Conservation (phyloP, 2,797 vertebrate species). For the Sparus aurata region DNA sequence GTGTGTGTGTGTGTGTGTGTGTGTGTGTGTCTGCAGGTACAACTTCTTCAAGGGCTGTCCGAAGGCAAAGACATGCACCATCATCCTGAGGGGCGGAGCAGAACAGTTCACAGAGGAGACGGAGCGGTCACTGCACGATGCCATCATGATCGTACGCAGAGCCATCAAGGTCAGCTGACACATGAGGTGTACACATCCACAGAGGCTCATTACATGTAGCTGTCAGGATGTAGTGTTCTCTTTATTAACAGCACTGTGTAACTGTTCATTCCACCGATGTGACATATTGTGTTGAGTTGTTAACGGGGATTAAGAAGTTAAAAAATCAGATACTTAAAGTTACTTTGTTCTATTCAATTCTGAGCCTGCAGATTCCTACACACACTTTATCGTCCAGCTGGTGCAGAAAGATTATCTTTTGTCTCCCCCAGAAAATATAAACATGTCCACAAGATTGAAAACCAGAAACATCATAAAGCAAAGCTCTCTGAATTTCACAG, state of each 20-base stretch:
- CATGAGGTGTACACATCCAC: too few species aligned
- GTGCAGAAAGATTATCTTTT: too few species aligned
- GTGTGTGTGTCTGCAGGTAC: conserved; percentile 89
- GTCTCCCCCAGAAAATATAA: too few species aligned
- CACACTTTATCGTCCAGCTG: too few species aligned
- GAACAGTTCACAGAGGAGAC: conserved; percentile 99
- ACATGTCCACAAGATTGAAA: too few species aligned
- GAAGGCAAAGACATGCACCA: conserved; percentile 95
- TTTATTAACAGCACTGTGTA: neutral
- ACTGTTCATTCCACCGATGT: neutral
- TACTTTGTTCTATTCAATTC: too few species aligned
- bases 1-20: too few species aligned
- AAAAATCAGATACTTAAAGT: neutral
- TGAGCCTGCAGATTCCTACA: too few species aligned
- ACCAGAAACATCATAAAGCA: too few species aligned
- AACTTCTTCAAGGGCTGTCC: conserved; percentile 98
- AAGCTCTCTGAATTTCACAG: too few species aligned
- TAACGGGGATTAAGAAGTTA: neutral
- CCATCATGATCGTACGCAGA: conserved; percentile 98
- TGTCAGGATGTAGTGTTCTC: neutral
- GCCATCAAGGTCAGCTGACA: conserved; percentile 92
- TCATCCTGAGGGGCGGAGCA: conserved; percentile 95
- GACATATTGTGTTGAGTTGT: neutral
- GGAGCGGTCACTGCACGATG: conserved; percentile 95
- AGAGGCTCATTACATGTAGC: neutral